Evolutionary conservation across 2,797 vertebrate species (phyloP).

Genomic region (Agapornis canus): DNA sequence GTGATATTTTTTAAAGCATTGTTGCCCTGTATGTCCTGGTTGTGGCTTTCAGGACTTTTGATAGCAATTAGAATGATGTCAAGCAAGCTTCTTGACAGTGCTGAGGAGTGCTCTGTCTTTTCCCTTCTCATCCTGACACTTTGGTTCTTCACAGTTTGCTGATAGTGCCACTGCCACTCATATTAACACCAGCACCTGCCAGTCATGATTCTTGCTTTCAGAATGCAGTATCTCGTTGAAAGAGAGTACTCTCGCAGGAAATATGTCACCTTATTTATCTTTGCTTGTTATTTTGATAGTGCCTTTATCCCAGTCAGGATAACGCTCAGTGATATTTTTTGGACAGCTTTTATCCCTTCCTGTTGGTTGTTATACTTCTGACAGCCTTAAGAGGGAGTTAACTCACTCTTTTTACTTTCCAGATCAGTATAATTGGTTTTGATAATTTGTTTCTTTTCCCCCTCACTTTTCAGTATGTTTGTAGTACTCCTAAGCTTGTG

Average conservation of each 20-base stretch:
- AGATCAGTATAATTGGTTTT: not conserved
- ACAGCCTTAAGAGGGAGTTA: not conserved
- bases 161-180: constrained; percentile 11
- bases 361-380: not conserved
- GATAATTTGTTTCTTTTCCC: not conserved
- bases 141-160: constrained; percentile 21
- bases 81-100: not conserved
- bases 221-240: not conserved
- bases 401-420: not conserved
- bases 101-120: constrained; percentile 14
- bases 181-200: not conserved
- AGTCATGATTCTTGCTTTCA: not conserved
- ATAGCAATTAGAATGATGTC: not conserved
- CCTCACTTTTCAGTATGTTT: not conserved
- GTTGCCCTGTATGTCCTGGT: not conserved
- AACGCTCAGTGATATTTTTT: not conserved
- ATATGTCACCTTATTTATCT: not conserved
- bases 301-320: not conserved
- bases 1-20: not conserved
- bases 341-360: not conserved
- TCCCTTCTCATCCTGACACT: constrained; percentile 21
- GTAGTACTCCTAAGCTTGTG: not conserved
- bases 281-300: not conserved
- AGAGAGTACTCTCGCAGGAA: not conserved
- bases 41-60: not conserved